A percentile compares a stretch with the other conserved stretches of the same genome.
Evolutionary conservation across 35 echinoderm and acorn worm species (phyloP).

Genomic region (Diadema setosum): DNA sequence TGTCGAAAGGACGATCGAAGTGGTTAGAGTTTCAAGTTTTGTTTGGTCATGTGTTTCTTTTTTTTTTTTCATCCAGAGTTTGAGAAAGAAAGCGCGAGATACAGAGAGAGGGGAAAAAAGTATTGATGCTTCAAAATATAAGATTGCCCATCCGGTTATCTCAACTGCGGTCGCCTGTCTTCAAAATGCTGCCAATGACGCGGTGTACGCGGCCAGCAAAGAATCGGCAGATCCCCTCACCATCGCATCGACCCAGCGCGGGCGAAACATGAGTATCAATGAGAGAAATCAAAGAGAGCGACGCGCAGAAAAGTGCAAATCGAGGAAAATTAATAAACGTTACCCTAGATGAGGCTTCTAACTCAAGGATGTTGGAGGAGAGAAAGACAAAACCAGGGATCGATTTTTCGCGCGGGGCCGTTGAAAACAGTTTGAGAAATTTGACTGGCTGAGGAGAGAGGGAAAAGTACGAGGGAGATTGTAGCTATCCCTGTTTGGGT

Average conservation of each 20-base stretch:
- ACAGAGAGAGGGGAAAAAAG: too few species aligned
- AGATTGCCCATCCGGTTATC: too few species aligned
- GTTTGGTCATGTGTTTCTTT: too few species aligned
- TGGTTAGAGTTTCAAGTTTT: too few species aligned
- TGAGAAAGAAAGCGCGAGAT: too few species aligned
- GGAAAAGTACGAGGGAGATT: not conserved
- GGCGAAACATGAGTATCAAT: constrained; percentile 2
- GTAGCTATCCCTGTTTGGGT: not conserved
- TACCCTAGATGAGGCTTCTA: constrained; percentile 7
- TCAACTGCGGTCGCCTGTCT: too few species aligned
- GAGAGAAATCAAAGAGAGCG: constrained; percentile 17
- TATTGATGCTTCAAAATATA: too few species aligned
- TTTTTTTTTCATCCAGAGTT: too few species aligned
- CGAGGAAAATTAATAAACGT: constrained; percentile 27
- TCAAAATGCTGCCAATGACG: too few species aligned
- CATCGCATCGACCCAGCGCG: not conserved
- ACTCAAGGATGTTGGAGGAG: not conserved
- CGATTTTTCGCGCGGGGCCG: not conserved
- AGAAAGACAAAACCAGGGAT: constrained; percentile 14
- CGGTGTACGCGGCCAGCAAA: too few species aligned
- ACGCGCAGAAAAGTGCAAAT: constrained; percentile 16
- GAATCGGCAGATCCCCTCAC: not conserved
- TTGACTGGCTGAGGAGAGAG: not conserved
- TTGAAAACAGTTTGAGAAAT: constrained; percentile 13
- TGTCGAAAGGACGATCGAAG: too few species aligned